Evolutionary conservation across 1,140 invertebrate species (phyloP).

Genomic region (Drosophila pectinifera): DNA sequence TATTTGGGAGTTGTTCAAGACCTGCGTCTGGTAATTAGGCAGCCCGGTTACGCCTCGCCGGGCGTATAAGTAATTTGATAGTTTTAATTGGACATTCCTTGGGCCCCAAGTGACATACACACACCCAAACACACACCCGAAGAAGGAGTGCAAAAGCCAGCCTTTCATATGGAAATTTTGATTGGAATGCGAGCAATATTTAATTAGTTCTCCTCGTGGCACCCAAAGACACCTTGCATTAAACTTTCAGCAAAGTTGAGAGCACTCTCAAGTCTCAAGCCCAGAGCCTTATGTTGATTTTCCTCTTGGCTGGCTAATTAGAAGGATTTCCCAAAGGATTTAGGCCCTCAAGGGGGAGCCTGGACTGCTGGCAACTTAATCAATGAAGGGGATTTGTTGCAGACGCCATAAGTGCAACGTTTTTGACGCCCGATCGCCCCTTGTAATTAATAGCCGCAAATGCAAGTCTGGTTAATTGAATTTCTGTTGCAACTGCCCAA

Average conservation of each 20-base stretch:
- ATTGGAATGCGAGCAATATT: slow-evolving; percentile 50
- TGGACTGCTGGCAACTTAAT: slow-evolving; percentile 36
- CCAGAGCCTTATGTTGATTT: slow-evolving; percentile 21
- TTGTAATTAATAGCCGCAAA: slow-evolving; percentile 65
- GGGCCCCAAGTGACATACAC: slow-evolving; percentile 10
- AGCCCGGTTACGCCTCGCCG: slow-evolving; percentile 41
- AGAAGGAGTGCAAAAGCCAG: not conserved
- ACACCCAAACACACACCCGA: too few species aligned
- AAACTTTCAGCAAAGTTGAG: slow-evolving; percentile 30
- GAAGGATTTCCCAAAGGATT: slow-evolving; percentile 23
- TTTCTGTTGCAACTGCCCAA: slow-evolving; percentile 69
- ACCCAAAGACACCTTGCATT: slow-evolving; percentile 29
- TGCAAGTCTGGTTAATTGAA: slow-evolving; percentile 69
- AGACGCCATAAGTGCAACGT: slow-evolving; percentile 38
- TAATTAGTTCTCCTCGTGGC: slow-evolving; percentile 21
- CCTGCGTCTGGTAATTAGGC: slow-evolving; percentile 64
- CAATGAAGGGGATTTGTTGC: slow-evolving; percentile 38
- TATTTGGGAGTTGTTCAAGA: slow-evolving; percentile 52
- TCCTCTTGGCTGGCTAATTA: slow-evolving; percentile 39
- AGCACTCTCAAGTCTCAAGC: slow-evolving; percentile 9
- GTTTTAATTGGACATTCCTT: slow-evolving; percentile 75
- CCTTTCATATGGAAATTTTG: slow-evolving; percentile 47
- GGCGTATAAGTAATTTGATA: slow-evolving; percentile 70
- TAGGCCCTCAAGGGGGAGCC: not conserved
- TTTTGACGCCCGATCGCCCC: slow-evolving; percentile 51